Evolutionary conservation across 2,888 invertebrate species (phyloP).

Genomic region (Orthosia gracilis): DNA sequence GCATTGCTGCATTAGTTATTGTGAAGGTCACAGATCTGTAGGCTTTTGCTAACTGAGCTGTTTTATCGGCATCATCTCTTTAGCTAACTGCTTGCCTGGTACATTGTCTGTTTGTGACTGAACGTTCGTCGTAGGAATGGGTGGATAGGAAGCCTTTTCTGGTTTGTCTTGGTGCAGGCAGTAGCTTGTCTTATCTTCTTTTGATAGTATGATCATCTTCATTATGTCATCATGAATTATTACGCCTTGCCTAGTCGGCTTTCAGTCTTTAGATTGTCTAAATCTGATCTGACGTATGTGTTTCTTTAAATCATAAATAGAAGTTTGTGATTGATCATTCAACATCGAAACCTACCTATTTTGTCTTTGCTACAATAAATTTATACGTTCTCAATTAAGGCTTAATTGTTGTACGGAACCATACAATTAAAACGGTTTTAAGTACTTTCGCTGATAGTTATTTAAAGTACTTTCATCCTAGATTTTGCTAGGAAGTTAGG

Average conservation of each 20-base stretch:
- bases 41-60: not conserved
- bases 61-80: not conserved
- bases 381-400: conserved; percentile 15
- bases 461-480: conserved; percentile 10
- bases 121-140: not conserved
- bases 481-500: not conserved
- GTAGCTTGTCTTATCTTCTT: not conserved
- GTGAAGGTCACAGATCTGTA: conserved; percentile 27
- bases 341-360: not conserved
- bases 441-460: conserved; percentile 16
- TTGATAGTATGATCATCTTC: not conserved
- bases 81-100: not conserved
- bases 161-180: not conserved
- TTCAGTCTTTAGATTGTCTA: not conserved
- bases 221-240: not conserved
- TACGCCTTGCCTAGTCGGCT: not conserved
- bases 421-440: conserved; percentile 32
- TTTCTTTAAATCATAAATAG: not conserved
- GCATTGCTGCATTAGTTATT: conserved; percentile 19
- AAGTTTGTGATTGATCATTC: not conserved
- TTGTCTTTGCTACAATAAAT: conserved; percentile 5
- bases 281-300: not conserved
- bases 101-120: not conserved
- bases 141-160: not conserved
- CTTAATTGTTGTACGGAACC: conserved; percentile 36